Evolutionary conservation across 2,797 vertebrate species (phyloP), one percentile per base, ranked within the genome.

Genomic region (Apodemus agrarius): DNA sequence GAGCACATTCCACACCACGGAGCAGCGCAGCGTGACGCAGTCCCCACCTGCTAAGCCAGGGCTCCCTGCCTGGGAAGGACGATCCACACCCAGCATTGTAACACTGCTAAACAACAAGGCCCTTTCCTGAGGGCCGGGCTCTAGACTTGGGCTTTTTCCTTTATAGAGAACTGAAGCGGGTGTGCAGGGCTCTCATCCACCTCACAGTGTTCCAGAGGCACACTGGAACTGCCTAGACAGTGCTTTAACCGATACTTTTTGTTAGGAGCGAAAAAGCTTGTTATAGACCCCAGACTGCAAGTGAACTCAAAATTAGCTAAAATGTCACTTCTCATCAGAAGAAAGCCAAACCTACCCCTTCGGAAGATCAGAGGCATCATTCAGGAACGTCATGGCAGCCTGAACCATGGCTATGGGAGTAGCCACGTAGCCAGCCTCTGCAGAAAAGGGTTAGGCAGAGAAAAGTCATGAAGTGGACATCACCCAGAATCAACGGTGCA

Each of bases 391-490:
- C 6, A 99, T 85, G 89, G 98, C 99, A 52, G 99, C 99, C 94
- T 99, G 99, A 57, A 99, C 99, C 99, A 99, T 99, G 88, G 98
- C 98, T 82, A 99, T 99, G 85, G 99, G 98, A 0, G 99, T 99
- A 82, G 99, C 98, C 92, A 99, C 97, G 57, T 99, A 99, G 69
- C 98, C 99, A 94, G 98, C 98, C 97, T 99, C 99, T 99, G 97
- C 69, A 72, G 96, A 92, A 84, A 84, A 67, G 26, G 16, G 34
- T 4, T 49, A 67, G 37, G 80, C 63, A n/a, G 16, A 75, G 54
- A 93, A 93, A 72, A 81, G 17, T 76, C 29, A 19, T 49, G 17
- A 85, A 61, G n/a, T 22, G 12, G 43, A 12, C 5, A 29, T 61
- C 13, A 74, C 4, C 40, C 3, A 46, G 69, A 72, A 61, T 26